phyloP scores from a whole-genome alignment of 53 echinoderm and acorn worm genomes.

The Mesocentrotus franciscanus region DNA sequence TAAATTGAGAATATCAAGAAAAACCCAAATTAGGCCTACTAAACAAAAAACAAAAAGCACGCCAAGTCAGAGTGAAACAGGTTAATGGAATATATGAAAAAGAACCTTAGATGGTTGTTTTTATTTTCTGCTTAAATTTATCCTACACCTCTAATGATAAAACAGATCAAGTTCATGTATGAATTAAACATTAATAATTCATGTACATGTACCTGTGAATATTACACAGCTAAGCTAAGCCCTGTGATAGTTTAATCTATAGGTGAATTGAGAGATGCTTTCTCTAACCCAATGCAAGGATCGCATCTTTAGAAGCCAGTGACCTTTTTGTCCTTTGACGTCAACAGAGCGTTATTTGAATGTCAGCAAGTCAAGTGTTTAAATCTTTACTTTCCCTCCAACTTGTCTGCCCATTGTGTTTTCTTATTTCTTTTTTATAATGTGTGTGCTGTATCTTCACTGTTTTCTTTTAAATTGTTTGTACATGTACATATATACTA shows the following conservation, averaged over 20 bases:
- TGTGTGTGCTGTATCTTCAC: too few relatives aligned
- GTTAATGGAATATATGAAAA: too few relatives aligned
- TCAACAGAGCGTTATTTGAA: conserved; percentile 13
- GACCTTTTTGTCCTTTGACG: conserved; percentile 25
- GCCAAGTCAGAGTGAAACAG: too few relatives aligned
- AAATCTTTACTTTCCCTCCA: background rate
- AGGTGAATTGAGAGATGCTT: background rate
- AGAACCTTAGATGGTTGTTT: too few relatives aligned
- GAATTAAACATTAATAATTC: background rate
- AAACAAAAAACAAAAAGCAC: too few relatives aligned
- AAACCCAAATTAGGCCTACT: too few relatives aligned
- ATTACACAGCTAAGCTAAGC: background rate
- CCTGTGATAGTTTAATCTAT: background rate
- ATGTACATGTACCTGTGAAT: background rate
- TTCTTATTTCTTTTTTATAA: background rate
- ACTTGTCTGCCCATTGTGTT: background rate
- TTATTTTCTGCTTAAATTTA: too few relatives aligned
- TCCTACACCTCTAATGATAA: too few relatives aligned
- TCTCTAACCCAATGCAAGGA: background rate
- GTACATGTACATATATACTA: too few relatives aligned
- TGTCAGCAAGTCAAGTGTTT: conserved; percentile 23
- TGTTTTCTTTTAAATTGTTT: too few relatives aligned
- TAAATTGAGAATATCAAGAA: too few relatives aligned
- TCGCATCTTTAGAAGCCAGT: background rate
- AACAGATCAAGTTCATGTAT: background rate